Percentiles rank a stretch among this genome's conserved stretches.
phyloP scores from a whole-genome alignment of 2,113 vertebrate genomes.

The Bos indicus region DNA sequence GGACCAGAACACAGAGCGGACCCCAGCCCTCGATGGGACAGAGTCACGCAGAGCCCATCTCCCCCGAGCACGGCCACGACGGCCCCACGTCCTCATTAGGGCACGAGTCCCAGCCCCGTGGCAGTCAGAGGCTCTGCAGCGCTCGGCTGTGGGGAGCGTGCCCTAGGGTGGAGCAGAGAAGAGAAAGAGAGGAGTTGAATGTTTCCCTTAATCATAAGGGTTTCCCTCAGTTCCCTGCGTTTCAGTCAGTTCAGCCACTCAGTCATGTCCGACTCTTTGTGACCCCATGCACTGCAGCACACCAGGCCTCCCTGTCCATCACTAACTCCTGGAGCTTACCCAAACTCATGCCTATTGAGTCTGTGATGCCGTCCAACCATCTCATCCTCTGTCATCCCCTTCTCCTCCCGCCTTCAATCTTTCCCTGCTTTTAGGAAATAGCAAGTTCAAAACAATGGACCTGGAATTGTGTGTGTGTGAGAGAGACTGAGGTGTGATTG shows the following conservation, averaged over 20 bases:
- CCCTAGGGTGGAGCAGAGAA: accelerated
- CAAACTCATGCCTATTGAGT: neutral
- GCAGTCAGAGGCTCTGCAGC: accelerated
- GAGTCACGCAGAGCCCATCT: accelerated
- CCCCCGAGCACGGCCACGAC: accelerated
- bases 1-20: accelerated
- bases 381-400: neutral
- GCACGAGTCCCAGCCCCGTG: accelerated
- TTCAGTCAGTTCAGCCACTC: neutral
- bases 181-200: neutral
- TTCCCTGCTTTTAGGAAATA: neutral
- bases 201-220: neutral
- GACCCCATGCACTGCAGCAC: neutral
- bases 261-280: neutral
- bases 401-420: neutral
- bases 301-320: neutral
- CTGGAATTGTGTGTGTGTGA: neutral
- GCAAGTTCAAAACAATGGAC: neutral
- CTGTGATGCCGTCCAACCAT: neutral
- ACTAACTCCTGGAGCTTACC: accelerated
- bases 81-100: accelerated
- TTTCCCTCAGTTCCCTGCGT: neutral
- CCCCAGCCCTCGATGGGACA: accelerated
- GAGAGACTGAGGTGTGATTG: neutral
- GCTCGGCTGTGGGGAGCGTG: accelerated